These are phyloP conservation scores for Naso thynnoides DNA, from an alignment of 2,797 vertebrate species.

Conservation along the genomic window DNA sequence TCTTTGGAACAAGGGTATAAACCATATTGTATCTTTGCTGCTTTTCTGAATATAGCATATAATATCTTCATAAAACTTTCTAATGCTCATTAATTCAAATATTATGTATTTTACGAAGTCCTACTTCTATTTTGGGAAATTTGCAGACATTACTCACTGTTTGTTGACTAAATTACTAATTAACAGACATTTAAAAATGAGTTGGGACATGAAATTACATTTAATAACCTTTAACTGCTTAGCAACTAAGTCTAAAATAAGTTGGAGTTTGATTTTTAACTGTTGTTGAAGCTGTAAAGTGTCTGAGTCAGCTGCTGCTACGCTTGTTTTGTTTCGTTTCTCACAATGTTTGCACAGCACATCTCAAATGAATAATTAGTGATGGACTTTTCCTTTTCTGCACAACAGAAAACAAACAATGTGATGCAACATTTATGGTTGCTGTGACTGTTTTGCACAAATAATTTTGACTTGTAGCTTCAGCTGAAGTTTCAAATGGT, in stretches of 20 bases:
- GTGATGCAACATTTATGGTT: neutral
- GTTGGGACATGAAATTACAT: neutral
- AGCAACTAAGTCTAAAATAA: neutral
- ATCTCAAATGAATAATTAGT: neutral
- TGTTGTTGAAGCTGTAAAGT: neutral
- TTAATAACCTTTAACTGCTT: neutral
- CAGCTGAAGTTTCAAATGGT: too few species aligned
- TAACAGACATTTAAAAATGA: too few species aligned
- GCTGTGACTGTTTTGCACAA: neutral
- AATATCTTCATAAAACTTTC: too few species aligned
- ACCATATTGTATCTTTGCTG: too few species aligned
- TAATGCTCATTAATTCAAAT: too few species aligned
- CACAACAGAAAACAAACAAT: neutral
- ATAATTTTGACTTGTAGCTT: too few species aligned
- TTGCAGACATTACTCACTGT: too few species aligned
- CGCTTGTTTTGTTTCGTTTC: neutral
- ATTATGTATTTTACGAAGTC: too few species aligned
- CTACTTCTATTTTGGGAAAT: too few species aligned
- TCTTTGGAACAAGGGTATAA: too few species aligned
- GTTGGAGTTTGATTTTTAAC: neutral
- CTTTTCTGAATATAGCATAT: too few species aligned
- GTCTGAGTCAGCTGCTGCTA: neutral
- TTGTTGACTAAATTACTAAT: too few species aligned
- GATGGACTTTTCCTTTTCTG: neutral
- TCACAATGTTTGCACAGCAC: neutral